Base-by-base conservation (phyloP, 2,888 invertebrate genomes). In the Amiota minor region DNA sequence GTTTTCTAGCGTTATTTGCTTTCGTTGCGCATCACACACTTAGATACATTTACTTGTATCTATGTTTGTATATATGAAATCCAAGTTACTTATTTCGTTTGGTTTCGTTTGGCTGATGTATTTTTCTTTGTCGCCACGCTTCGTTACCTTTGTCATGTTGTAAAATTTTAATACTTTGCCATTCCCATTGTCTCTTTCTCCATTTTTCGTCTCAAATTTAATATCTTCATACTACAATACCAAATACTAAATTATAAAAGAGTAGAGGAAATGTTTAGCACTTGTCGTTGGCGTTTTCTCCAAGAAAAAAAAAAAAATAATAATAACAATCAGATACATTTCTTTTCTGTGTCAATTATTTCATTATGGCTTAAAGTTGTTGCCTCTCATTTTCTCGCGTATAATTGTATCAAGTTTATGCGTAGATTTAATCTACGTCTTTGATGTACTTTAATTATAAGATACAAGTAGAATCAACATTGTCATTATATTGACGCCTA, bases 321-420 rank as follows among this genome's bases (percentile, higher is more conserved):
- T 14, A 50, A 50, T 2, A 50, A 50, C 11, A 50, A 50, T 50
- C 50, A 35, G 35, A 35, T 35, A 35, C 35, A 35, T 23, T 12
- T 62, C 16, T 65, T 47, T 46, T 50, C n/a, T 68, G 16, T 50
- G 67, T 68, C 65, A 67, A 67, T 67, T 67, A 67, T 67, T 68
- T 68, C 53, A 68, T 68, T 65, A 65, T 16, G 47, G 20, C 65
- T 14, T n/a, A 16, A 65, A 65, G 47, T 18, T 61, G 12, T 62
- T 14, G 35, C 14, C 12, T 20, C 53, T 53, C 35, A 35, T 62
- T 45, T 45, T 62, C 62, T 35, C 45, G 53, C 23, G n/a, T 35
- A 8, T 68, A 68, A 68, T 68, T 68, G 67, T 53, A 68, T 68
- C 50, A 68, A 68, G 53, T 68, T n/a, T 12, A 23, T 45, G 45